phyloP scores from a whole-genome alignment of 1,140 invertebrate genomes.

The Globodera ellingtonae region DNA sequence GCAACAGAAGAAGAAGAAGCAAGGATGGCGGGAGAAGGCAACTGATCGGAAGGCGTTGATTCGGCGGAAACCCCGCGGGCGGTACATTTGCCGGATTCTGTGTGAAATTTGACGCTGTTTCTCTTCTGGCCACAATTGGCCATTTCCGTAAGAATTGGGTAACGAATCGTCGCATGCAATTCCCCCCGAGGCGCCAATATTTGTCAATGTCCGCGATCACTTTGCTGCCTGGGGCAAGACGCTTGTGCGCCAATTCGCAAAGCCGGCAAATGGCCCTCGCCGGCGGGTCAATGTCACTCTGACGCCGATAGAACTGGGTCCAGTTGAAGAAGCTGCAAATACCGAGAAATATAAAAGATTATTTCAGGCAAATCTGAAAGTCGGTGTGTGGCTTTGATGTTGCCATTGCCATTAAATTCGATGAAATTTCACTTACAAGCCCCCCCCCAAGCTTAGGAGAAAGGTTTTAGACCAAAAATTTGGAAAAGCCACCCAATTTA shows the following conservation, averaged over 20 bases:
- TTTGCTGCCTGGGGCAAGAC: not conserved
- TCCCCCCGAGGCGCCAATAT: not conserved
- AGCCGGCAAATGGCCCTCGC: slow-evolving; percentile 17
- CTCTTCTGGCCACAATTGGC: not conserved
- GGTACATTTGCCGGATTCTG: not conserved
- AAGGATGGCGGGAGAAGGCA: not conserved
- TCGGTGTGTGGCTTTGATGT: not conserved
- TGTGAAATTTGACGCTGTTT: not conserved
- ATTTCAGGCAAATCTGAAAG: not conserved
- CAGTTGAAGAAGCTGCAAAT: slow-evolving; percentile 24
- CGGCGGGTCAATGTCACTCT: slow-evolving; percentile 9
- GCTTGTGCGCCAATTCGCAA: not conserved
- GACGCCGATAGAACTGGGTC: not conserved
- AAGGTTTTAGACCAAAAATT: no score
- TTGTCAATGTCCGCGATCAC: not conserved
- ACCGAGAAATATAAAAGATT: not conserved
- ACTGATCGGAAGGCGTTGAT: not conserved
- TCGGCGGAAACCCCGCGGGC: not conserved
- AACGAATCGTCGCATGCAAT: not conserved
- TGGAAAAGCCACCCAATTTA: not conserved
- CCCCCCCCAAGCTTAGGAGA: no score
- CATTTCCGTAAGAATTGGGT: not conserved
- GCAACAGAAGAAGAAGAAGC: not conserved
- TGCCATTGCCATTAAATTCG: no score
- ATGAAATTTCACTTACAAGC: no score